These are phyloP conservation scores for Paracyclopina nana DNA, from an alignment of 1,140 invertebrate genomes.

Conservation along the genomic window DNA sequence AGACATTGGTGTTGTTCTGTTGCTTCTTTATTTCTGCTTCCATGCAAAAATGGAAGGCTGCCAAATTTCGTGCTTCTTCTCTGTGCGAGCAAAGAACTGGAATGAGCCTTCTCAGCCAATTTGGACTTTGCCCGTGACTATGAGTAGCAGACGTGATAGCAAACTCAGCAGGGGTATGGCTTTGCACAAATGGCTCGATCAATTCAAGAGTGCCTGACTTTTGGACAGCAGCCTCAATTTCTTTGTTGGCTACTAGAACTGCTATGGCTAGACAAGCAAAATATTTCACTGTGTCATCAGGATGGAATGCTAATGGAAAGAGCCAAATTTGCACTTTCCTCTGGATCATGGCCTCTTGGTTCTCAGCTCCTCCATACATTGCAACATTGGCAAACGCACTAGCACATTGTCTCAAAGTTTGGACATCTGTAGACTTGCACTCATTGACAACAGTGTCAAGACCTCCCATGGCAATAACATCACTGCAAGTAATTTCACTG, in stretches of 20 bases:
- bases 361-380: slow-evolving; percentile 85
- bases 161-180: slow-evolving; percentile 84
- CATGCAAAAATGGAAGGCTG: slow-evolving; percentile 98
- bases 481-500: slow-evolving; percentile 79
- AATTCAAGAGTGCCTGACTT: slow-evolving; percentile 85
- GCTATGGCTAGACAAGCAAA: slow-evolving; percentile 95
- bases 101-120: slow-evolving; percentile 79
- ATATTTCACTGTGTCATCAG: slow-evolving; percentile 90
- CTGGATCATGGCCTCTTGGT: slow-evolving; percentile 94
- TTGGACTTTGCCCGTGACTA: slow-evolving; percentile 85
- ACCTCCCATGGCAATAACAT: slow-evolving; percentile 64
- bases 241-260: slow-evolving; percentile 88
- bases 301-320: slow-evolving; percentile 87
- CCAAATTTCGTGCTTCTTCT: slow-evolving; percentile 84
- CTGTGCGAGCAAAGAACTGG: slow-evolving; percentile 83
- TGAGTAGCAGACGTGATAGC: slow-evolving; percentile 67
- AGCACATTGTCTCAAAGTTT: slow-evolving; percentile 81
- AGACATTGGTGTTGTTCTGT: slow-evolving; percentile 83
- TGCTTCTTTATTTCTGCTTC: slow-evolving; percentile 93
- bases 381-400: slow-evolving; percentile 88
- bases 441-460: slow-evolving; percentile 79
- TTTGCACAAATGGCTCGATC: slow-evolving; percentile 85
- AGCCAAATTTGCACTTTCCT: slow-evolving; percentile 91
- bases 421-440: slow-evolving; percentile 76
- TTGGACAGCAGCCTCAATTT: slow-evolving; percentile 86